Conservation (phyloP, 2,797 vertebrate species). For the Tokudaia muenninki region DNA sequence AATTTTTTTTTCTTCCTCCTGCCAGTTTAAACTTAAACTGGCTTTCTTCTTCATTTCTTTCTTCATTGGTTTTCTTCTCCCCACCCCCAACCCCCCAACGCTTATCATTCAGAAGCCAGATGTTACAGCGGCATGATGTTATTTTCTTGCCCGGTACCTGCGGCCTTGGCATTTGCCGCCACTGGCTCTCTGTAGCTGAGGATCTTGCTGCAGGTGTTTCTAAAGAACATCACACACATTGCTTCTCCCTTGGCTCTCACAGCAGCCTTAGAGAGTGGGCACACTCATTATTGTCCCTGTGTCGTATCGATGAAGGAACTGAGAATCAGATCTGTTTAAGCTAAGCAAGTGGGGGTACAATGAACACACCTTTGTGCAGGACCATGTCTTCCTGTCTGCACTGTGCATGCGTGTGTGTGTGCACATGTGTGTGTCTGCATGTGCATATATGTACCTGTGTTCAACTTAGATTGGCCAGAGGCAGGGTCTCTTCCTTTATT, state of each 20-base stretch:
- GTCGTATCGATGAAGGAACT: not conserved
- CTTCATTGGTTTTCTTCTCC: not conserved
- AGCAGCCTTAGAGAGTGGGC: too few relatives aligned
- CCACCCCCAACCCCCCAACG: not conserved
- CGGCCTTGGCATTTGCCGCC: not conserved
- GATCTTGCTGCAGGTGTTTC: not conserved
- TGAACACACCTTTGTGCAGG: not conserved
- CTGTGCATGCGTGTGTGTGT: not conserved
- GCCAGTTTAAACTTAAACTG: not conserved
- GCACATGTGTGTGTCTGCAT: not conserved
- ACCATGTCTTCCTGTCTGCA: not conserved
- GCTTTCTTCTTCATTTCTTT: too few relatives aligned
- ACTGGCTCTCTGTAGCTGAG: not conserved
- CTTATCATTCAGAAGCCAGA: not conserved
- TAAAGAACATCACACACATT: not conserved
- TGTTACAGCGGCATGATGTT: not conserved
- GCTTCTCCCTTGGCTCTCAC: not conserved
- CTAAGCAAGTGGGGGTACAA: not conserved
- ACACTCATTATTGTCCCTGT: accelerated
- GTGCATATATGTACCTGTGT: too few relatives aligned
- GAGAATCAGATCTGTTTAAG: not conserved
- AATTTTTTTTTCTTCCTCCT: not conserved
- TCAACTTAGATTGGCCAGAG: not conserved
- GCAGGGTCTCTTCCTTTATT: not conserved
- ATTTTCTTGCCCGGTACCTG: not conserved